phyloP scores from a whole-genome alignment of 2,888 invertebrate species.

The Drosophila multiciliata region DNA sequence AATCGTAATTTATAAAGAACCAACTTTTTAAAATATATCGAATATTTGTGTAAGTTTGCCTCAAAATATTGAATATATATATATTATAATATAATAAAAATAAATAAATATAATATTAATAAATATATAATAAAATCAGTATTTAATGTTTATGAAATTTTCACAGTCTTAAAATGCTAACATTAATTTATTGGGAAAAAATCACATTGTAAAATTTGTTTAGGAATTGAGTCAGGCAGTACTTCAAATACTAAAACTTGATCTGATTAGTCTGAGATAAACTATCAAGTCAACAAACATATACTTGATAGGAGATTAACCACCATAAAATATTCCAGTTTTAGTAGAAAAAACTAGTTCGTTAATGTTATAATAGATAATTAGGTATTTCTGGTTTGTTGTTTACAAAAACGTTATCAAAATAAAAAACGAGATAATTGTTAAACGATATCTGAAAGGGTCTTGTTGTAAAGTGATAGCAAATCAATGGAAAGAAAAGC shows the following conservation, averaged over 20 bases:
- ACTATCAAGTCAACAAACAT: neutral
- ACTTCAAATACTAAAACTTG: neutral
- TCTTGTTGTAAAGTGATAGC: neutral
- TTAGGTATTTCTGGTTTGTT: neutral
- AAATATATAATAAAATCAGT: no score
- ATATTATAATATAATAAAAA: no score
- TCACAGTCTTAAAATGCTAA: neutral
- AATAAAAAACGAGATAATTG: neutral
- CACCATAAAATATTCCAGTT: neutral
- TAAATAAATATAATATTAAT: no score
- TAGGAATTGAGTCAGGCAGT: no score
- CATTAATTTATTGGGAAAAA: neutral
- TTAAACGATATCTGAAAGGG: slow-evolving; percentile 5
- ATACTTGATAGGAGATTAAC: neutral
- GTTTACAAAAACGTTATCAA: slow-evolving; percentile 6
- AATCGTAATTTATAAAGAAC: no score
- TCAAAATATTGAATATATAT: neutral
- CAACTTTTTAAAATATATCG: no score
- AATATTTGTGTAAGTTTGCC: neutral
- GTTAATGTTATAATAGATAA: neutral
- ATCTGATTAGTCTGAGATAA: neutral
- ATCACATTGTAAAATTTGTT: neutral
- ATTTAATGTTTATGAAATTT: neutral
- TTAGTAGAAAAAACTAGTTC: neutral
- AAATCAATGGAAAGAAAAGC: neutral